Conservation (phyloP, 2,888 invertebrate genomes). For the Nowickia ferox region DNA sequence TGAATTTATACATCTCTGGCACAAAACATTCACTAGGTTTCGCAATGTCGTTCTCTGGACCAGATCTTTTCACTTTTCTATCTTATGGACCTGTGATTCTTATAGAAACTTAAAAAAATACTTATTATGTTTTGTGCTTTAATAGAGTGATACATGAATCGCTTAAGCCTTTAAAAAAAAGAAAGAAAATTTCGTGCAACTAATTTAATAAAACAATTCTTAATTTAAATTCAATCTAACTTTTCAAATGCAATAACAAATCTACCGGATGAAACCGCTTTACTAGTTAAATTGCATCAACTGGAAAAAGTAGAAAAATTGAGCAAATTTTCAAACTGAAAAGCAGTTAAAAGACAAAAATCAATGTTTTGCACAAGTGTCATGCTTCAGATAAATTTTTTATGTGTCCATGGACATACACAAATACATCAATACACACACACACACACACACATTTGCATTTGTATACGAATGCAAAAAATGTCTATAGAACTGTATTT, state of each 20-base stretch:
- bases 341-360: slow-evolving; percentile 22
- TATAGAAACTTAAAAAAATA: too few relatives aligned
- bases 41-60: too few relatives aligned
- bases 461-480: neutral
- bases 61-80: too few relatives aligned
- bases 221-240: neutral
- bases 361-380: slow-evolving; percentile 7
- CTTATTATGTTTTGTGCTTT: too few relatives aligned
- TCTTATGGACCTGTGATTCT: too few relatives aligned
- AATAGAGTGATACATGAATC: too few relatives aligned
- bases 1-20: too few relatives aligned
- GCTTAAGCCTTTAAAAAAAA: too few relatives aligned
- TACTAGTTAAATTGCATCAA: neutral
- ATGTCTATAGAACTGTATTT: neutral
- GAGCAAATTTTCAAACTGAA: neutral
- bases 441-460: neutral
- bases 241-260: neutral
- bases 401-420: too few relatives aligned
- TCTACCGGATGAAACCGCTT: neutral
- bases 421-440: neutral
- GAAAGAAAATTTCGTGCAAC: too few relatives aligned
- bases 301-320: neutral
- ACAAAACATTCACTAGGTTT: too few relatives aligned
- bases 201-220: too few relatives aligned
- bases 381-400: neutral